Conservation (phyloP, 2,888 invertebrate species). For the Helleia helle region DNA sequence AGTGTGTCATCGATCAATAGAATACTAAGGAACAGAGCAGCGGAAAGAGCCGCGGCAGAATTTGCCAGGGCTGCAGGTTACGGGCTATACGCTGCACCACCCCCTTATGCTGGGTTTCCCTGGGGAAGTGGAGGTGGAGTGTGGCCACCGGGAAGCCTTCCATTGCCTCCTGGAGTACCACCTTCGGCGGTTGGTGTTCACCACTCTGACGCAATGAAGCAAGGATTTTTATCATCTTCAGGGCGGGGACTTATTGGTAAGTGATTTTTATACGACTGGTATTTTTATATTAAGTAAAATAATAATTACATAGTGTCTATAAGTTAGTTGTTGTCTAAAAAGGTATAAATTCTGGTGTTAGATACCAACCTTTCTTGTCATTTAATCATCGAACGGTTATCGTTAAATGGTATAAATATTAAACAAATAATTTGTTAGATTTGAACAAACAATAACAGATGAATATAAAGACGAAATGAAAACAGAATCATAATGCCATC, state of each 20-base stretch:
- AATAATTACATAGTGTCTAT: too few relatives aligned
- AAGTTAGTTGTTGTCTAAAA: too few relatives aligned
- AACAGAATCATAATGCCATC: too few relatives aligned
- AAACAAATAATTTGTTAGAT: too few relatives aligned
- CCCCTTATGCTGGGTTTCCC: constrained; percentile 77
- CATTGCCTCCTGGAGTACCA: constrained; percentile 64
- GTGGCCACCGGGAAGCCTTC: constrained; percentile 75
- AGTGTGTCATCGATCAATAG: constrained; percentile 98
- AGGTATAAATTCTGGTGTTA: too few relatives aligned
- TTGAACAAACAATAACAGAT: too few relatives aligned
- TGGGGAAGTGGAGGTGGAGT: constrained; percentile 61
- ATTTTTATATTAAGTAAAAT: too few relatives aligned
- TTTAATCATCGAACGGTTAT: too few relatives aligned
- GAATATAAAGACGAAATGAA: too few relatives aligned
- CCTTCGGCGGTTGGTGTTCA: constrained; percentile 55
- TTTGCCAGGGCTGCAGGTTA: constrained; percentile 94
- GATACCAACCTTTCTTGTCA: too few relatives aligned
- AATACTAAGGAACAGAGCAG: constrained; percentile 95
- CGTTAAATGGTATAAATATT: too few relatives aligned
- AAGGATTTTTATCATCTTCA: constrained; percentile 52
- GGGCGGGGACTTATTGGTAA: constrained; percentile 56
- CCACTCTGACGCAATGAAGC: constrained; percentile 65
- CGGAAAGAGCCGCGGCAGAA: constrained; percentile 96
- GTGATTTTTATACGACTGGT: too few relatives aligned
- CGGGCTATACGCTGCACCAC: constrained; percentile 86